Base-by-base conservation (phyloP, 2,888 invertebrate species). In the Volucella bombylans region DNA sequence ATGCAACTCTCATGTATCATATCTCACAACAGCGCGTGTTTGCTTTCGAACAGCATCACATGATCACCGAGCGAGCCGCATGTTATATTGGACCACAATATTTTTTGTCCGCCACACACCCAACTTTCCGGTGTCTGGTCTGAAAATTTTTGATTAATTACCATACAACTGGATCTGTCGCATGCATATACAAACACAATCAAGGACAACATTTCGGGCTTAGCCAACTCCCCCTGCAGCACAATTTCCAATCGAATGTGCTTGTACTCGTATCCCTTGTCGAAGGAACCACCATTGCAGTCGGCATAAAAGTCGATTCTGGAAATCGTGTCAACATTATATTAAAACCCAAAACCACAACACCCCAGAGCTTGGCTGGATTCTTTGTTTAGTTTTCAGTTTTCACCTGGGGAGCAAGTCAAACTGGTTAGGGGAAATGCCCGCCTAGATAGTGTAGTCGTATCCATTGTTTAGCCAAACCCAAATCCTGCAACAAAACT, bases 1-100 rank as follows among this genome's bases (percentile, higher is more conserved):
- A 55, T 49, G 47, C 52, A 62, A 61, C 61, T 61, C 81, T 62
- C 64, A 65, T 68, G 59, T 67, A 80, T 50, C 80, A 74, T 71
- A 76, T 76, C 80, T 55, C 65, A 43, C 65, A 65, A 54, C 52
- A 82, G 52, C 83, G 83, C 80, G 83, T 83, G 83, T 76, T 74
- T 61, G 74, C 69, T 80, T 83, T 83, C 80, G 80, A 57, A 79
- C 45, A 65, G 39, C 64, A 82, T 73, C 52, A 68, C 69, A 31
- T 31, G 31, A 31, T 31, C 61, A 18, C 69, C 31, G 41, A 14
- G 12, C 38, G 14, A 41, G 12, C 41, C 14, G 54, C 31, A 31
- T 74, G 65, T 65, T 65, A 50, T 11, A 39, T 47, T 50, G 23
- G 57, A 65, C 57, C 74, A 57, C 57, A 76, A 52, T 61, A 15